phyloP scores from a whole-genome alignment of 2,888 invertebrate species.

The Candidula unifasciata region DNA sequence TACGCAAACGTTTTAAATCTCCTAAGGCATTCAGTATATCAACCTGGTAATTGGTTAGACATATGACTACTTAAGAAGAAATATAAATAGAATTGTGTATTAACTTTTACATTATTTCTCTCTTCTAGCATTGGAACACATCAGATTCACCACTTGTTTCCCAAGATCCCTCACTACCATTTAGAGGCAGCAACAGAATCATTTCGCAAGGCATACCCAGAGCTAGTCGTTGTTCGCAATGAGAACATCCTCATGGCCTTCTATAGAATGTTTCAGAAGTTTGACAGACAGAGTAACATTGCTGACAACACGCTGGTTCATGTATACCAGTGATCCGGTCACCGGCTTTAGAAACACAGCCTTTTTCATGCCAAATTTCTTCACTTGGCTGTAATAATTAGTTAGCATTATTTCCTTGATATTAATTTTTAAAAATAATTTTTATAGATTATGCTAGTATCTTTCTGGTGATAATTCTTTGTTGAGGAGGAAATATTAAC shows the following conservation, averaged over 20 bases:
- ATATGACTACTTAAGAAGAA: too few species aligned
- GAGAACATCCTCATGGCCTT: constrained; percentile 72
- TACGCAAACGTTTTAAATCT: too few species aligned
- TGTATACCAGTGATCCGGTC: constrained; percentile 58
- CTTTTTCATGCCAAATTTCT: too few species aligned
- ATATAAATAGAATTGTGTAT: too few species aligned
- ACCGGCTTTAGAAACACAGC: not conserved
- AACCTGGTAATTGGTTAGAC: too few species aligned
- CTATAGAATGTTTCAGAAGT: constrained; percentile 71
- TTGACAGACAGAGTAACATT: constrained; percentile 60
- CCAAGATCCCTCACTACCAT: constrained; percentile 75
- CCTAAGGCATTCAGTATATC: too few species aligned
- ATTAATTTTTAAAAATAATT: too few species aligned
- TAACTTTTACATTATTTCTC: not conserved
- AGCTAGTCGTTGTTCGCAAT: constrained; percentile 66
- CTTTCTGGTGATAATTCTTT: too few species aligned
- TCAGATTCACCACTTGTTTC: constrained; percentile 76
- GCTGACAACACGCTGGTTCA: constrained; percentile 58
- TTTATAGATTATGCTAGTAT: too few species aligned
- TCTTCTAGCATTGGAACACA: constrained; percentile 69
- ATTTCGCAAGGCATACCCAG: constrained; percentile 71
- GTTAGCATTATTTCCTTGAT: too few species aligned
- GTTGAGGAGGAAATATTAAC: too few species aligned
- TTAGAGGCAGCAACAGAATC: constrained; percentile 72
- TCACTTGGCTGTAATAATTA: too few species aligned